Evolutionary conservation across 1,140 invertebrate genomes (phyloP).

Genomic region (Sarcophaga peregrina): DNA sequence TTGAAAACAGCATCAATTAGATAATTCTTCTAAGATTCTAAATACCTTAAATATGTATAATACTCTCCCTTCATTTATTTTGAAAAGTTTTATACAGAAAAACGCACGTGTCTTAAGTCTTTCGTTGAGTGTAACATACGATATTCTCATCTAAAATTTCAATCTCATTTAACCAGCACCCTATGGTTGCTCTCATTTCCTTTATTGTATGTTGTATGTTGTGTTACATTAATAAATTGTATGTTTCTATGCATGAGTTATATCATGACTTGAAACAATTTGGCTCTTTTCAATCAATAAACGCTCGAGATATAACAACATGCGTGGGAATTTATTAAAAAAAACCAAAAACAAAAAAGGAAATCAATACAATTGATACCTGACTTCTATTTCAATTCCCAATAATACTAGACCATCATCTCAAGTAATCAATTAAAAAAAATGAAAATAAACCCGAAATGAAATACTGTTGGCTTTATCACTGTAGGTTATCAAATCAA

Average conservation of each 20-base stretch:
- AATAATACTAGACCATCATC: neutral
- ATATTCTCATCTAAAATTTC: too few relatives aligned
- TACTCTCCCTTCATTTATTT: too few relatives aligned
- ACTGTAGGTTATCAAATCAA: slow-evolving; percentile 1
- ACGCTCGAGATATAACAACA: neutral
- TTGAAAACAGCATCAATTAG: too few relatives aligned
- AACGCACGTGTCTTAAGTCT: too few relatives aligned
- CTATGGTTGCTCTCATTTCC: too few relatives aligned
- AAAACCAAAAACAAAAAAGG: neutral
- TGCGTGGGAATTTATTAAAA: slow-evolving; percentile 32
- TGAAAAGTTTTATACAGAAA: too few relatives aligned
- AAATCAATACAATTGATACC: neutral
- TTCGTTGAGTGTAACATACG: too few relatives aligned
- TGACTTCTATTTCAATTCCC: neutral
- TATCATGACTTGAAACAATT: slow-evolving; percentile 24
- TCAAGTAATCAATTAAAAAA: slow-evolving; percentile 24
- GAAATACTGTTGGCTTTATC: neutral
- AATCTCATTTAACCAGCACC: too few relatives aligned
- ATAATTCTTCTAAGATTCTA: too few relatives aligned
- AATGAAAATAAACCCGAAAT: neutral
- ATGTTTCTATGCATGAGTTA: neutral
- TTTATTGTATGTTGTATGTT: too few relatives aligned
- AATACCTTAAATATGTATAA: too few relatives aligned
- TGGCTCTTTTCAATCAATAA: neutral
- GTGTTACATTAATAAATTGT: neutral